A percentile compares a stretch with the other conserved stretches of the same genome.
These are phyloP conservation scores for Adineta ricciae DNA, from an alignment of 2,888 invertebrate species.

Conservation along the genomic window DNA sequence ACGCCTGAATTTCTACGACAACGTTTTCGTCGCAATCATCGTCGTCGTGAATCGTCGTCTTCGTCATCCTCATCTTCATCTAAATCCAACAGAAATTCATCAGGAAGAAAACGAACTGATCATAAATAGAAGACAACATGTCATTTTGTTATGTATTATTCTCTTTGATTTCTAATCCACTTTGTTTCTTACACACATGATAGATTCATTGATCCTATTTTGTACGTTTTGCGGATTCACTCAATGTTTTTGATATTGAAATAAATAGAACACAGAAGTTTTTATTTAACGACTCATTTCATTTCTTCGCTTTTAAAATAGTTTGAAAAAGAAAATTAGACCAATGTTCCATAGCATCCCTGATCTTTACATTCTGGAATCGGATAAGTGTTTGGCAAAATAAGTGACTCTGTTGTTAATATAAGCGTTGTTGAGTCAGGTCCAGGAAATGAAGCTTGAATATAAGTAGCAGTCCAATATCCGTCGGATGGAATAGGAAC, in stretches of 20 bases:
- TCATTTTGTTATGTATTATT: neutral
- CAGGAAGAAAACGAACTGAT: neutral
- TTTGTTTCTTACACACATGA: neutral
- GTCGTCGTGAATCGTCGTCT: neutral
- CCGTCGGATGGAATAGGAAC: constrained; percentile 29
- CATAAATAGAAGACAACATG: neutral
- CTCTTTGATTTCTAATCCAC: neutral
- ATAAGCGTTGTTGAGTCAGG: constrained; percentile 37
- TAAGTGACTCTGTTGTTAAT: constrained; percentile 40
- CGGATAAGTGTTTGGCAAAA: constrained; percentile 41
- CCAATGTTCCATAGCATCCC: constrained; percentile 39
- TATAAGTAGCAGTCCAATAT: constrained; percentile 36
- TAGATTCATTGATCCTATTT: constrained; percentile 16
- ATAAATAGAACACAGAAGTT: neutral
- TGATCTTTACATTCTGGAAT: constrained; percentile 40
- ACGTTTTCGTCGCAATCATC: neutral
- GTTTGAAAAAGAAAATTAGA: constrained; percentile 34
- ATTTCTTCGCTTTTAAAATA: too few relatives aligned
- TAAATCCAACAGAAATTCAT: neutral
- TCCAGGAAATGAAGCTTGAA: constrained; percentile 40
- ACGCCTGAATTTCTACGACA: neutral
- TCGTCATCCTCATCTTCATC: neutral
- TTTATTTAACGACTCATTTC: too few relatives aligned
- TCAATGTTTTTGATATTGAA: neutral
- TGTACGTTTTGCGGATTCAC: neutral